Percentiles rank a stretch among this genome's conserved stretches.
These are phyloP conservation scores for Beroe ovata DNA, from an alignment of 37 sponge, comb jelly and placozoan genomes.

Conservation along the genomic window DNA sequence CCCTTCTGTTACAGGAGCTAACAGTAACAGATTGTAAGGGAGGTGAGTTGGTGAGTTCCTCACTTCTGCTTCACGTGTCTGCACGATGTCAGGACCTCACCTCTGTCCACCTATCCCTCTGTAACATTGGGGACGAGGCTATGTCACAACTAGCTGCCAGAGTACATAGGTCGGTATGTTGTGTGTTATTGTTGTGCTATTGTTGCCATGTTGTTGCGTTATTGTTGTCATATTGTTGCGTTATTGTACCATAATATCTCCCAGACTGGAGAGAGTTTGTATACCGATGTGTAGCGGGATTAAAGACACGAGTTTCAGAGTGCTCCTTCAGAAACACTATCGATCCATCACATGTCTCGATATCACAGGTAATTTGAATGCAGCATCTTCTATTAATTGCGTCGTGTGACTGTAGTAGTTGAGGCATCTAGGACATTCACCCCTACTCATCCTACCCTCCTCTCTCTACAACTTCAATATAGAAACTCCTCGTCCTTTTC, in stretches of 20 bases:
- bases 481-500: too few species aligned
- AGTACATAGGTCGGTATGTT: neutral
- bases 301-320: conserved; percentile 22
- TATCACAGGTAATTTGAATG: conserved; percentile 58
- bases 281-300: conserved; percentile 62
- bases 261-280: conserved; percentile 36
- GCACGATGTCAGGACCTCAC: conserved; percentile 34
- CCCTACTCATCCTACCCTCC: too few species aligned
- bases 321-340: conserved; percentile 45
- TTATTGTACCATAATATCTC: neutral
- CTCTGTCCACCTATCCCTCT: conserved; percentile 20
- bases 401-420: too few species aligned
- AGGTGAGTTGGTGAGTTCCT: conserved; percentile 9
- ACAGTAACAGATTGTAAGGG: conserved; percentile 32
- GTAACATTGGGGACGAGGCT: conserved; percentile 50
- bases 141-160: conserved; percentile 2
- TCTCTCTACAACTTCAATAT: too few species aligned
- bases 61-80: conserved; percentile 44
- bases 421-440: too few species aligned
- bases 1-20: neutral
- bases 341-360: conserved; percentile 21
- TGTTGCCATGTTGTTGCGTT: too few species aligned
- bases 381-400: too few species aligned
- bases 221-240: too few species aligned
- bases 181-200: too few species aligned